Evolutionary conservation across 2,113 vertebrate genomes (phyloP), one percentile per base, ranked within the genome.

Genomic region (Chionomys nivalis): DNA sequence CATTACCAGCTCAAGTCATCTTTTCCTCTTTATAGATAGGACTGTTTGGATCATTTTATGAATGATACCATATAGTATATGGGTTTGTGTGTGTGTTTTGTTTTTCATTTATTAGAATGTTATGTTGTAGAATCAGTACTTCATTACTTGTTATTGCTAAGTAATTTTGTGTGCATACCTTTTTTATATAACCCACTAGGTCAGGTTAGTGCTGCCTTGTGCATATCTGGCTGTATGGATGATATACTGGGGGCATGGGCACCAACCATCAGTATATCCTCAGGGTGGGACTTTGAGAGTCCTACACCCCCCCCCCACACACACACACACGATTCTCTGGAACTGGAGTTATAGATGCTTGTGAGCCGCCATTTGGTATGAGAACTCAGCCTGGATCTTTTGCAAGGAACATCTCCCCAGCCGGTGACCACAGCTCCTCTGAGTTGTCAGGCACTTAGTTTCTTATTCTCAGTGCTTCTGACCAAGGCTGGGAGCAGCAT

Each of bases 131-230:
- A 26, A 5, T 93, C 42, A 75, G 58, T 90, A 58, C 7, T 77
- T 96, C 36, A 68, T 88, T 95, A 42, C 26, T 94, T 93, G 75
- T 79, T 92, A 85, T 88, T 92, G 49, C 33, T 55, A 44, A 76
- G 21, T 86, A 82, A 58, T 58, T 33, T 26, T 55, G 13, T 49
- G 19, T 49, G 7, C 4, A 58, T 13, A 52, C 17, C 12, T 70
- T 77, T 90, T 13, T 91, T 68, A 47, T 19, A 49, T 65, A 86
- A 47, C 1, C 3, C 61, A 19, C 39, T 65, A 61, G 23, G 42
- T 86, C 28, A 39, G 47, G 42, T 86, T 47, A 66, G 42, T 66
- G 26, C 39, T 44, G 14, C 61, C 28, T 85, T 31, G 66, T 21
- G 39, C 28, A 3, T 47, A 21, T 66, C 19, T 86, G 28, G 9